Base-by-base conservation (phyloP, 53 echinoderm and acorn worm species). In the Paracentrotus lividus region DNA sequence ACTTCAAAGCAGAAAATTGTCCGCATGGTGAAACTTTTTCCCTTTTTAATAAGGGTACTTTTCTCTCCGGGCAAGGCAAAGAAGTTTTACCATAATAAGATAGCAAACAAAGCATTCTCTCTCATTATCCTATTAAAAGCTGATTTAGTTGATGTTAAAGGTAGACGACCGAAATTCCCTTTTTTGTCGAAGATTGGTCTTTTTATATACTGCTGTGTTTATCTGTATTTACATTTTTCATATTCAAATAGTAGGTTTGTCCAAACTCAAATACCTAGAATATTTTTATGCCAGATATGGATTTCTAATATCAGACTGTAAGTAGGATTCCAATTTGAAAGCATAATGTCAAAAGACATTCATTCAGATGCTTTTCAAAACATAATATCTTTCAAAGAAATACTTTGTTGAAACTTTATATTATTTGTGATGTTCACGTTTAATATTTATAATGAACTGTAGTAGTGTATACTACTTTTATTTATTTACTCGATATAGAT, bases 1-100 rank as follows among this genome's bases (percentile, higher is more conserved):
- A 40, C 72, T 36, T 72, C 72, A 72, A 72, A 72, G 72, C 72
- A 15, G 2, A 72, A 34, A 72, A 72, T 72, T 72, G 72, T 72
- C 72, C 72, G 72, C 72, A 18, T 32, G 38, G 72, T 72, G 40
- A 72, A 72, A 36, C 72, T 40, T 13, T 38, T 40, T 32, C 72
- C 61, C 72, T 16, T 32, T 72, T 40, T 72, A 18, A 72, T 72
- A 40, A 72, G 36, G 72, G 38, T 38, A 40, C 36, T 34, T 60
- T 72, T 72, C 72, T 38, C 72, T 32, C 40, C 40, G 36, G 72
- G 72, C 72, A 72, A 72, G 72, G 72, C 36, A 21, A 72, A 40
- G 40, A 21, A 40, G 36, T 72, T 72, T 38, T 36, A 32, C 40
- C 40, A 72, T 16, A 72, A 72, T 38, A 40, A 72, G 40, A 27